A percentile compares a stretch with the other conserved stretches of the same genome.
phyloP scores from a whole-genome alignment of 64 coral and sea anemone genomes.

The Montipora sp. region DNA sequence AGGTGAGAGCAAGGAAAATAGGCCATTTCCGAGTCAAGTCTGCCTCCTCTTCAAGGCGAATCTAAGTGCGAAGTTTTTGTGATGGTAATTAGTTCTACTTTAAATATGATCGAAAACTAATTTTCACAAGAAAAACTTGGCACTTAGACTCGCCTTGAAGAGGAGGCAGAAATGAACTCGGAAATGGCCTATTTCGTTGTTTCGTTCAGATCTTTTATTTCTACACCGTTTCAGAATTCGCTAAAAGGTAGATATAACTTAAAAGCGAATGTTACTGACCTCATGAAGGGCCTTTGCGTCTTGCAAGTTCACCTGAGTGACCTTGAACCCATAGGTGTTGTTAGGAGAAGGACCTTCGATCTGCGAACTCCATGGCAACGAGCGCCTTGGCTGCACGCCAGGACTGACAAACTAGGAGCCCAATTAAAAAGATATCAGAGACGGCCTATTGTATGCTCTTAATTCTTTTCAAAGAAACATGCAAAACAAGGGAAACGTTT shows the following conservation, averaged over 20 bases:
- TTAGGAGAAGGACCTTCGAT: constrained; percentile 90
- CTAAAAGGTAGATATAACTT: not conserved
- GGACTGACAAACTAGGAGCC: constrained; percentile 60
- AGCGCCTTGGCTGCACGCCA: constrained; percentile 20
- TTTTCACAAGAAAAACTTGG: too few relatives aligned
- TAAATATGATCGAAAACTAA: too few relatives aligned
- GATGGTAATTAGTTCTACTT: too few relatives aligned
- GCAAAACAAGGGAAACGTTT: not conserved
- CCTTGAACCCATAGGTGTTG: constrained; percentile 88
- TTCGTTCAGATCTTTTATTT: too few relatives aligned
- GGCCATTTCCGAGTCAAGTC: too few relatives aligned
- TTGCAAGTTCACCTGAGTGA: constrained; percentile 76
- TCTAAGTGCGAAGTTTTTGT: too few relatives aligned
- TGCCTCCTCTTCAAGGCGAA: too few relatives aligned
- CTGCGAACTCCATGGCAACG: constrained; percentile 64
- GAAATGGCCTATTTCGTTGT: too few relatives aligned
- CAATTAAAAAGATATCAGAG: not conserved
- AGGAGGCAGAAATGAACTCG: too few relatives aligned
- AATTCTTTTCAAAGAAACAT: not conserved
- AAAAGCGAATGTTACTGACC: constrained; percentile 20
- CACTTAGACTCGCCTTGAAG: too few relatives aligned
- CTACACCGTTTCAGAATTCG: too few relatives aligned
- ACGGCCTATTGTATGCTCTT: not conserved
- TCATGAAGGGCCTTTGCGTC: constrained; percentile 82
- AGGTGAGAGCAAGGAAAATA: too few relatives aligned